Percentiles rank a stretch among this genome's conserved stretches.
Evolutionary conservation across 2,888 invertebrate species (phyloP).

Genomic region (Luperina nickerlii): DNA sequence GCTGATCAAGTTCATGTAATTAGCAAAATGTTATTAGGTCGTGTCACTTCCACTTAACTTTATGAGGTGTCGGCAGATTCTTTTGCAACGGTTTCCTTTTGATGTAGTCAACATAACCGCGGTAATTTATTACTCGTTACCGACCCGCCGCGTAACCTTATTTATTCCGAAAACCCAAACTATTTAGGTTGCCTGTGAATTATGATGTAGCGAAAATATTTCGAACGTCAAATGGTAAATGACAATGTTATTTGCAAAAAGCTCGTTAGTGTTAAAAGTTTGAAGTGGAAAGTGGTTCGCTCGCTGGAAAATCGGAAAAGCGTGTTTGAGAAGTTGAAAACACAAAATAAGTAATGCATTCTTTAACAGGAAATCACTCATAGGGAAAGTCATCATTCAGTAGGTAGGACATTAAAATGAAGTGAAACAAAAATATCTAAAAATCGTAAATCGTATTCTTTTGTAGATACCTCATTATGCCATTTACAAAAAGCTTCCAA

Average conservation of each 20-base stretch:
- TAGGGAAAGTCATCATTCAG: not conserved
- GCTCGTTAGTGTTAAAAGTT: conserved; percentile 29
- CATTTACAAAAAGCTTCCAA: conserved; percentile 7
- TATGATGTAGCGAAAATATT: conserved; percentile 62
- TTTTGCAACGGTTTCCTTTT: conserved; percentile 73
- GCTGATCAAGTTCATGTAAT: conserved; percentile 72
- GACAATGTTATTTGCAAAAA: conserved; percentile 44
- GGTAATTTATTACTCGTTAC: conserved; percentile 78
- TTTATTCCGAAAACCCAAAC: conserved; percentile 71
- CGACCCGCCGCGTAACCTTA: conserved; percentile 60
- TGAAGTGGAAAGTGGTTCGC: conserved; percentile 28
- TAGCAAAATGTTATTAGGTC: conserved; percentile 76
- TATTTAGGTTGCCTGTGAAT: conserved; percentile 72
- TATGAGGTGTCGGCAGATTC: conserved; percentile 71
- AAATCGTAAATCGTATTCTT: not conserved
- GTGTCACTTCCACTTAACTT: conserved; percentile 71
- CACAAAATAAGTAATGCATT: conserved; percentile 8
- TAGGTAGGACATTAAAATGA: not conserved
- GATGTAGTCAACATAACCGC: conserved; percentile 74
- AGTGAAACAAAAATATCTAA: not conserved
- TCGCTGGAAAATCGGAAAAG: conserved; percentile 7
- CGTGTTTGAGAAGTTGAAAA: not conserved
- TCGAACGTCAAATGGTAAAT: conserved; percentile 44
- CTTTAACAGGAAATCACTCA: not conserved
- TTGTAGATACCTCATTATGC: not conserved